Conservation (phyloP, 2,888 invertebrate genomes). For the Temnothorax ravouxi region DNA sequence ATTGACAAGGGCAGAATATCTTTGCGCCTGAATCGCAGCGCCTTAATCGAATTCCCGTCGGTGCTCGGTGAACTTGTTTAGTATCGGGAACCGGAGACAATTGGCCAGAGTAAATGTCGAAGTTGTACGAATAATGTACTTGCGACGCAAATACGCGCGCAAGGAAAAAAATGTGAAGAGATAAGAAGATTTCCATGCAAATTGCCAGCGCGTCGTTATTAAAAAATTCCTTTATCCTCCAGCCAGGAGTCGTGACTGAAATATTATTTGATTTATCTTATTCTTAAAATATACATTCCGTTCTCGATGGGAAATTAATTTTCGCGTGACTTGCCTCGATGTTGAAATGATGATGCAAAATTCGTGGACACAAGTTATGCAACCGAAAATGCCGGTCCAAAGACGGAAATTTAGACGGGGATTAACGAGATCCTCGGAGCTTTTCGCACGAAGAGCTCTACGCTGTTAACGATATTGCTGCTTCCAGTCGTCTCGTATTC, state of each 20-base stretch:
- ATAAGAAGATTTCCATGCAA: conserved; percentile 6
- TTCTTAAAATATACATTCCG: neutral
- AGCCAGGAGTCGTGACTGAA: neutral
- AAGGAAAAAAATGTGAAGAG: neutral
- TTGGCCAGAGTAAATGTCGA: conserved; percentile 55
- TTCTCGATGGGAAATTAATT: conserved; percentile 29
- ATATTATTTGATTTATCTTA: conserved; percentile 9
- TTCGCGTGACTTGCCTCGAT: conserved; percentile 20
- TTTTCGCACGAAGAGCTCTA: conserved; percentile 18
- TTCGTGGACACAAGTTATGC: conserved; percentile 20
- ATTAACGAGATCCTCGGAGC: conserved; percentile 7
- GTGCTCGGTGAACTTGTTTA: conserved; percentile 47
- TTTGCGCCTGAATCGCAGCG: conserved; percentile 46
- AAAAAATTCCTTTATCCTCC: conserved; percentile 25
- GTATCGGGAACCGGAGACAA: conserved; percentile 65
- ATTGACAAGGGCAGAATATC: conserved; percentile 51
- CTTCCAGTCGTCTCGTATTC: neutral
- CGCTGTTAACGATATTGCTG: conserved; percentile 28
- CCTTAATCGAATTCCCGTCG: conserved; percentile 67
- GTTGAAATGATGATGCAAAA: conserved; percentile 22
- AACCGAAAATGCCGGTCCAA: conserved; percentile 19
- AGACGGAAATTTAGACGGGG: conserved; percentile 18
- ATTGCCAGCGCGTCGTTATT: conserved; percentile 31
- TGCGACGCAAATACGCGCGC: neutral
- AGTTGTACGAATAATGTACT: conserved; percentile 21